phyloP scores from a whole-genome alignment of 2,113 vertebrate species.

The Recurvirostra avosetta region DNA sequence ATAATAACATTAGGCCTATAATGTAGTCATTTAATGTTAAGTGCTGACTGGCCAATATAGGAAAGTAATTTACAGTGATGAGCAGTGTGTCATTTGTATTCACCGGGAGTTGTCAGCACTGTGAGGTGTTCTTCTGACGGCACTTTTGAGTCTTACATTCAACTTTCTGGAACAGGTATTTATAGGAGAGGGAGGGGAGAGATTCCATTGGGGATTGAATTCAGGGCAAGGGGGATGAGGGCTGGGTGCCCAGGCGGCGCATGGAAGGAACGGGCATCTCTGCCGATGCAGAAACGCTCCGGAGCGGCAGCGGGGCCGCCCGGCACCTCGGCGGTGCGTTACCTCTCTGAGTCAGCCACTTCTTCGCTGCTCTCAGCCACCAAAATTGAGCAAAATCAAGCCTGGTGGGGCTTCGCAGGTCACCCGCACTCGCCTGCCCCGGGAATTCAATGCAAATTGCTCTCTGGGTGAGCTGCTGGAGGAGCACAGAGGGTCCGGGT shows the following conservation, averaged over 20 bases:
- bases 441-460: not conserved
- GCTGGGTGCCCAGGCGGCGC: not conserved
- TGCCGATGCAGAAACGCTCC: not conserved
- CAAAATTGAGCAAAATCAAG: not conserved
- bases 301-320: not conserved
- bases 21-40: not conserved
- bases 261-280: not conserved
- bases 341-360: not conserved
- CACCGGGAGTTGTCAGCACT: rapidly evolving
- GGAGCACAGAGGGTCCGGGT: not conserved
- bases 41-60: not conserved
- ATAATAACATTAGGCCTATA: not conserved
- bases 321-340: rapidly evolving
- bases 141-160: rapidly evolving
- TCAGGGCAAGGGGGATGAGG: not conserved
- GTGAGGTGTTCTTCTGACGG: not conserved
- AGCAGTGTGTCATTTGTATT: not conserved
- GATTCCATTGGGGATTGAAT: not conserved
- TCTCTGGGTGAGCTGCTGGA: not conserved
- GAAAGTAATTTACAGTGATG: not conserved
- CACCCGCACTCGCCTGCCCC: rapidly evolving
- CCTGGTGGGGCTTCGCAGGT: not conserved
- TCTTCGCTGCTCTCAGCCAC: not conserved
- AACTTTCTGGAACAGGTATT: not conserved
- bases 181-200: not conserved